Conservation (phyloP, 2,113 vertebrate species). For the Solea solea region DNA sequence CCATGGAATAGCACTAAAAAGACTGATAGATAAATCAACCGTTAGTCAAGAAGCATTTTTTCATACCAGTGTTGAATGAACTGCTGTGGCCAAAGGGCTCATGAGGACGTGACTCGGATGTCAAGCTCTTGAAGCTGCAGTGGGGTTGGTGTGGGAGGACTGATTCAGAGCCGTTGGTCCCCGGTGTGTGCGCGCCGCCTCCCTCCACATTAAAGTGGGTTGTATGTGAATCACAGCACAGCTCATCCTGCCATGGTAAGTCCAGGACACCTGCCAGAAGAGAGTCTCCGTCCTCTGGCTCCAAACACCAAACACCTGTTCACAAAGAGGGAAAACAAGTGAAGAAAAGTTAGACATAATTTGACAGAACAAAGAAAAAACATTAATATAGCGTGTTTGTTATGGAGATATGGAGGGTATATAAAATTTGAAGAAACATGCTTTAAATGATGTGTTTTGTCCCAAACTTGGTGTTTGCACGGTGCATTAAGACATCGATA, state of each 20-base stretch:
- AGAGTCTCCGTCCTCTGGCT: background rate
- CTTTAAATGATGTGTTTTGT: background rate
- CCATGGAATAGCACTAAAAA: background rate
- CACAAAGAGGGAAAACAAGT: conserved; percentile 6
- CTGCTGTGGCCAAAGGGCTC: conserved; percentile 37
- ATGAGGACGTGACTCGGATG: background rate
- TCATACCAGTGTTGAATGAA: background rate
- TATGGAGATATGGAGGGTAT: no score
- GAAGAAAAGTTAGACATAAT: background rate
- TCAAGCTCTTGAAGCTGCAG: conserved; percentile 54
- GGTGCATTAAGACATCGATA: no score
- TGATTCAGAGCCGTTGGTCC: conserved; percentile 37
- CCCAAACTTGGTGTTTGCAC: no score
- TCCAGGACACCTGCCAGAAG: conserved; percentile 13
- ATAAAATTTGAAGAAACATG: no score
- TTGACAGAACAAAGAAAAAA: background rate
- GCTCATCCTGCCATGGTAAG: conserved; percentile 72
- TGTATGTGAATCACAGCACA: conserved; percentile 76
- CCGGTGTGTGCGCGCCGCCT: background rate
- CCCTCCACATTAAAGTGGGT: conserved; percentile 1
- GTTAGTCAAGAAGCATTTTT: background rate
- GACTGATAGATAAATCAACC: background rate
- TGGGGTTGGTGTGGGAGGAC: conserved; percentile 11
- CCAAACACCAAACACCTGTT: conserved; percentile 53
- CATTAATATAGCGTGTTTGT: background rate